These are phyloP conservation scores for Artibeus lituratus DNA, from an alignment of 2,797 vertebrate genomes.

Conservation along the genomic window DNA sequence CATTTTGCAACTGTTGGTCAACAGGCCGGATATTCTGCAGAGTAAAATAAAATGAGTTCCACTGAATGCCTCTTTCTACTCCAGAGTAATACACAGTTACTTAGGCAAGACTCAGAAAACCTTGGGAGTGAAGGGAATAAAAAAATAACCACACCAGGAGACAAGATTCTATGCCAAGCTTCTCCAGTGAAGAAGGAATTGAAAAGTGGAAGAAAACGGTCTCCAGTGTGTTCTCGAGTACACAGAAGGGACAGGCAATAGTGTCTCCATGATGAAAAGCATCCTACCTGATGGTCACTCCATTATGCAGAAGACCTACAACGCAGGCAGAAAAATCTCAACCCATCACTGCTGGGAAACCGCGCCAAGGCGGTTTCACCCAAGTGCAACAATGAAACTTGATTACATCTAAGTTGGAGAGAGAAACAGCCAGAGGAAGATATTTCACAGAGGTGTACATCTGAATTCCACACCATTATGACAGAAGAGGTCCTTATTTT, in stretches of 20 bases:
- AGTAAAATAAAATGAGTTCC: background rate
- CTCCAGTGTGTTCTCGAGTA: background rate
- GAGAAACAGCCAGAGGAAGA: background rate
- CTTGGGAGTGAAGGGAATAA: background rate
- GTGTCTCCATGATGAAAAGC: background rate
- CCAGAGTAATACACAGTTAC: background rate
- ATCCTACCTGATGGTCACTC: background rate
- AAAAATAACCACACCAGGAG: background rate
- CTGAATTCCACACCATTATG: background rate
- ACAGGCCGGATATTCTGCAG: background rate
- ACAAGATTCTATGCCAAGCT: background rate
- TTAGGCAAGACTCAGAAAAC: background rate
- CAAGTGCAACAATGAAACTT: background rate
- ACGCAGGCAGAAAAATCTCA: background rate
- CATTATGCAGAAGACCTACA: background rate
- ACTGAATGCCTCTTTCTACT: background rate
- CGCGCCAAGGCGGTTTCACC: background rate
- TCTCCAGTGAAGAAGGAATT: background rate
- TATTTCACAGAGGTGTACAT: background rate
- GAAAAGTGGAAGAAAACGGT: background rate
- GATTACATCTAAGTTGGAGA: background rate
- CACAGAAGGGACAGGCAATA: background rate
- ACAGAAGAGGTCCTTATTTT: background rate
- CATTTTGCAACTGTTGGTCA: background rate
- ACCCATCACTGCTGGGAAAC: background rate